phyloP scores from a whole-genome alignment of 92 coral and sea anemone species.

The Isaurus tuberculatus region DNA sequence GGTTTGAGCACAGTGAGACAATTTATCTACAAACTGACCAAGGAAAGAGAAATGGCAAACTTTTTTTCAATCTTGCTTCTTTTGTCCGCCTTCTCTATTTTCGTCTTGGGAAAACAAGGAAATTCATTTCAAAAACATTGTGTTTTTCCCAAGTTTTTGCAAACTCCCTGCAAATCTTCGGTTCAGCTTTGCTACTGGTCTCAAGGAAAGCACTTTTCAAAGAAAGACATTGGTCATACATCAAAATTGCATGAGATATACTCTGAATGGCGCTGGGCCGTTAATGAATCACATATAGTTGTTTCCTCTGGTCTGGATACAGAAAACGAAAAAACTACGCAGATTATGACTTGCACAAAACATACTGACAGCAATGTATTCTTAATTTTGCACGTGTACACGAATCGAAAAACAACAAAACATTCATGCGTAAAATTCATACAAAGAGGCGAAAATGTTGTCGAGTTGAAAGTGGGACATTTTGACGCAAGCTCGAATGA shows the following conservation, averaged over 20 bases:
- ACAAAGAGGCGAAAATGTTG: constrained; percentile 66
- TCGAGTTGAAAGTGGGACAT: constrained; percentile 54
- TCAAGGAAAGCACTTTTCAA: constrained; percentile 35
- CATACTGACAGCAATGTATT: constrained; percentile 11
- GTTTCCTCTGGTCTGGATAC: constrained; percentile 19
- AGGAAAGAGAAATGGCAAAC: not conserved
- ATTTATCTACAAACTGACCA: not conserved
- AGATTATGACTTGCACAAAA: constrained; percentile 26
- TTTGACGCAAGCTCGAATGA: constrained; percentile 27
- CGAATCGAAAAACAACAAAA: not conserved
- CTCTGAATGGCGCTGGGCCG: constrained; percentile 40
- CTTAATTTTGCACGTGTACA: not conserved
- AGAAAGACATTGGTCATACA: constrained; percentile 11
- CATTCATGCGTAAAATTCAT: constrained; percentile 63
- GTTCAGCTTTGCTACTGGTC: constrained; percentile 34
- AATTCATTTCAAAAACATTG: constrained; percentile 2
- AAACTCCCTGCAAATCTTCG: constrained; percentile 26
- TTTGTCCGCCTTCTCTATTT: not conserved
- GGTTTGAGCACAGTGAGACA: not conserved
- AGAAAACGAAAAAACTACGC: not conserved
- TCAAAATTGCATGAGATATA: constrained; percentile 24
- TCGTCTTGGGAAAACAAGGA: not conserved
- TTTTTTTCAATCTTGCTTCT: not conserved
- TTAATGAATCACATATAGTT: constrained; percentile 20
- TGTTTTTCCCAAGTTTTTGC: constrained; percentile 23